A percentile compares a stretch with the other conserved stretches of the same genome.
Evolutionary conservation across 2,888 invertebrate genomes (phyloP).

Genomic region (Digitonthophagus gazella): DNA sequence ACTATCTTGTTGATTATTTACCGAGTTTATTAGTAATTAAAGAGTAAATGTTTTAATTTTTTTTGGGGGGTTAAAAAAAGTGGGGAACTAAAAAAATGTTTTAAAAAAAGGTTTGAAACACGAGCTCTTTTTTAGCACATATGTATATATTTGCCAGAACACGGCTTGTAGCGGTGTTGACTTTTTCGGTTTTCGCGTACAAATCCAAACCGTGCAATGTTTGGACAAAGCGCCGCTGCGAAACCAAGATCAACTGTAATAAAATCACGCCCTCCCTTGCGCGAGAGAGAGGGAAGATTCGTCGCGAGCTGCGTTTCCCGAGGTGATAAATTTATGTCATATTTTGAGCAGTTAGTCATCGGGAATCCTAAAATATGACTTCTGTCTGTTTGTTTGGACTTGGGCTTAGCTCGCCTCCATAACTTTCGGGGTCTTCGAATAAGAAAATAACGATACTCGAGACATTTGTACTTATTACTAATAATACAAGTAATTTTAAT

Average conservation of each 20-base stretch:
- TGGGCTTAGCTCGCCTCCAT: constrained; percentile 39
- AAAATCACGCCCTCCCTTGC: constrained; percentile 30
- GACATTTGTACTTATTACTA: not conserved
- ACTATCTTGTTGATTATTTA: not conserved
- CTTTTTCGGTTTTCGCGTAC: constrained; percentile 22
- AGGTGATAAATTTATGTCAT: constrained; percentile 49
- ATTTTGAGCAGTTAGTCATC: constrained; percentile 48
- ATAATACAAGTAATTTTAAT: not conserved
- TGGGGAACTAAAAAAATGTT: too few relatives aligned
- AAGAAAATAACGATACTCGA: constrained; percentile 10
- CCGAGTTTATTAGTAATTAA: not conserved
- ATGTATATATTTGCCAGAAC: constrained; percentile 13
- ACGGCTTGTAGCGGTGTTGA: constrained; percentile 22
- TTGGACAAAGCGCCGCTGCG: constrained; percentile 26
- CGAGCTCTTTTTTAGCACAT: not conserved
- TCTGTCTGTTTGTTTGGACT: constrained; percentile 50
- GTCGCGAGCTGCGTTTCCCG: not conserved
- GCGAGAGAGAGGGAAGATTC: constrained; percentile 2
- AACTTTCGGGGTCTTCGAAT: constrained; percentile 4
- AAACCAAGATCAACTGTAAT: constrained; percentile 32
- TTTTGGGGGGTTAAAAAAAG: too few relatives aligned
- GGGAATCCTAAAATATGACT: constrained; percentile 51
- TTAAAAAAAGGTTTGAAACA: not conserved
- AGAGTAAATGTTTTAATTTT: not conserved
- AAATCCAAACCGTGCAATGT: constrained; percentile 6